Conservation (phyloP, 1,140 invertebrate genomes). For the roundworm (Caenorhabditis elegans) region WBcel235 BX284603.4:4201501-4202000, state of each 20-base stretch:
- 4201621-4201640: not conserved
- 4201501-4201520: too few species aligned
- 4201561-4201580: not conserved
- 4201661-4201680: not conserved
- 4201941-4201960: not conserved
- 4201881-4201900: too few species aligned
- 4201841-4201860: too few species aligned
- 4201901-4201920: too few species aligned
- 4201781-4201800: not conserved
- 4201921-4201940: slow-evolving; percentile 10
- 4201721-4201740: not conserved
- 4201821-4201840: too few species aligned
- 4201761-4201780: not conserved
- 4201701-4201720: not conserved
- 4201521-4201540: too few species aligned
- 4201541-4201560: not conserved
- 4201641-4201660: not conserved
- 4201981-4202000: too few species aligned
- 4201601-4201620: not conserved
- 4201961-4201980: not conserved
- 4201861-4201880: too few species aligned
- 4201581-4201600: not conserved
- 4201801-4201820: not conserved
- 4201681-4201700: not conserved
- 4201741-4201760: not conserved